Evolutionary conservation across 2,888 invertebrate genomes (phyloP), one percentile per base, ranked within the genome.

Genomic region (Ferdinandea cuprea): DNA sequence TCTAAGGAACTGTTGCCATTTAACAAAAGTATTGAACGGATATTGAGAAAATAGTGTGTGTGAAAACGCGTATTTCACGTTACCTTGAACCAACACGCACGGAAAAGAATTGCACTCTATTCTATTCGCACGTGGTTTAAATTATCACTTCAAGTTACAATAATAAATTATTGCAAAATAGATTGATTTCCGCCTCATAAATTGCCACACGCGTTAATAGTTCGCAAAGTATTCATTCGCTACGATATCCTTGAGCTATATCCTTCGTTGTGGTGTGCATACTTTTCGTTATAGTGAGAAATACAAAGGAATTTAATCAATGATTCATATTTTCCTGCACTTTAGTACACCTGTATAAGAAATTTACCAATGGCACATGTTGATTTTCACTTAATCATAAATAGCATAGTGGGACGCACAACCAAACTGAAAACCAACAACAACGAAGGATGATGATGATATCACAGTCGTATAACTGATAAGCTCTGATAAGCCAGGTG

Each of bases 221-320:
- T 42, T 56, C 46, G 46, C 66, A 68, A 66, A n/a, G n/a, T n/a
- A n/a, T n/a, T n/a, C 54, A 65, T 42, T 35, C 17, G 58, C 52
- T 54, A 37, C 15, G 11, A 44, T 11, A 5, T 48, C 81, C 81
- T 81, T 81, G 71, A 77, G n/a, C n/a, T n/a, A n/a, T n/a, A 56
- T 21, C 40, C 44, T n/a, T n/a, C n/a, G n/a, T n/a, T n/a, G n/a
- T n/a, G n/a, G n/a, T n/a, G 32, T 50, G 13, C 40, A 19, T 48
- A 8, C 15, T 17, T n/a, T 25, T 30, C 50, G 59, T 44, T 48
- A 30, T 48, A 54, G 42, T 63, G 69, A 74, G 77, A 65, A 54
- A 76, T 65, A 30, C 52, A 40, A n/a, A 13, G 66, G 59, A 65
- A 66, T 76, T 35, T 71, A 71, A 81, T 81, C 66, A 81, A 81